phyloP scores from a whole-genome alignment of 2,113 vertebrate genomes.

The Carlito syrichta region DNA sequence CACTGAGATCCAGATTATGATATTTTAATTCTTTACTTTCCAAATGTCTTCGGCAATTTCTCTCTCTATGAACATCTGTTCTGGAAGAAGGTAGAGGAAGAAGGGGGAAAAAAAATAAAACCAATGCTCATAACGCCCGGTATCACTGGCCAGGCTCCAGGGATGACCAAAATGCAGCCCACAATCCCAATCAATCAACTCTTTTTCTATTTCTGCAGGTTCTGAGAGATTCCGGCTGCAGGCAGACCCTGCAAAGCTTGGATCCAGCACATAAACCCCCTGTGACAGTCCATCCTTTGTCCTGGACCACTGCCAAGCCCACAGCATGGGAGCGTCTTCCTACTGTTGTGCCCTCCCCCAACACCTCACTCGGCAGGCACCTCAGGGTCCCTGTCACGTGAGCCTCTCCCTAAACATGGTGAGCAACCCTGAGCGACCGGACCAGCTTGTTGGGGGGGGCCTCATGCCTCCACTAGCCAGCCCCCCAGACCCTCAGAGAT shows the following conservation, averaged over 20 bases:
- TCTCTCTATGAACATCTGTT: not conserved
- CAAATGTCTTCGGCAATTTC: not conserved
- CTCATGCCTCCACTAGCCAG: too few relatives aligned
- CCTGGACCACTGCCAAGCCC: too few relatives aligned
- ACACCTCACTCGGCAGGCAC: not conserved
- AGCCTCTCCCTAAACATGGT: not conserved
- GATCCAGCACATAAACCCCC: not conserved
- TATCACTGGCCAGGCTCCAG: not conserved
- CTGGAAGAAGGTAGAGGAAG: not conserved
- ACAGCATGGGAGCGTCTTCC: accelerated
- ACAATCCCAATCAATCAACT: not conserved
- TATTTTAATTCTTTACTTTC: not conserved
- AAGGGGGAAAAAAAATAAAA: not conserved
- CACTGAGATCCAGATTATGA: not conserved
- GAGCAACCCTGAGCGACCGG: not conserved
- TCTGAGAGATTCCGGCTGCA: not conserved
- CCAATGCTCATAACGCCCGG: not conserved
- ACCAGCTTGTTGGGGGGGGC: not conserved
- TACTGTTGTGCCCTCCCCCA: accelerated
- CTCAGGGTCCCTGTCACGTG: not conserved
- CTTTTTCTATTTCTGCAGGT: not conserved
- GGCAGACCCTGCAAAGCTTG: not conserved
- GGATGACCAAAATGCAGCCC: not conserved
- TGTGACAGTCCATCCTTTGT: too few relatives aligned
- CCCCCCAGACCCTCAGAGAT: not conserved